phyloP scores from a whole-genome alignment of 2,797 vertebrate species.

The Ficedula albicollis region DNA sequence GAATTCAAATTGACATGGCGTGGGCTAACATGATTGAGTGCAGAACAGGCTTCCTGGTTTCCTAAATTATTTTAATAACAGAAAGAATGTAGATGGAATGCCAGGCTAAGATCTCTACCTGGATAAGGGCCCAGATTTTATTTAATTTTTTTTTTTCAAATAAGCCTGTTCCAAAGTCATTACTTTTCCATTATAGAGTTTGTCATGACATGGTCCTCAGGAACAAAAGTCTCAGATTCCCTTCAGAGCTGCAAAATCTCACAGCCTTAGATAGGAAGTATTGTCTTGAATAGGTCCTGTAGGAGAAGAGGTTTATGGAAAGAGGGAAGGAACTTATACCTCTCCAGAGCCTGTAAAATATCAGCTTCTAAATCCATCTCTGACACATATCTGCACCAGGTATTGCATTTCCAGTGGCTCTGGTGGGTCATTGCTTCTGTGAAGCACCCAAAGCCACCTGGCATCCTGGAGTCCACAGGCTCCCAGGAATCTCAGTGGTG shows the following conservation, averaged over 20 bases:
- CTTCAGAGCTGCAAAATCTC: background rate
- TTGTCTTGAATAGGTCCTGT: background rate
- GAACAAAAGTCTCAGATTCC: background rate
- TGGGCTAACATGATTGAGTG: constrained; percentile 67
- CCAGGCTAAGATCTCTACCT: constrained; percentile 73
- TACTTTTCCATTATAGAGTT: constrained; percentile 33
- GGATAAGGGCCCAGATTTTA: constrained; percentile 69
- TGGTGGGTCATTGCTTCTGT: background rate
- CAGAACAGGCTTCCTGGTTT: constrained; percentile 60
- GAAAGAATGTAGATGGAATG: constrained; percentile 76
- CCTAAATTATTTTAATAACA: constrained; percentile 77
- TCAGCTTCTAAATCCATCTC: background rate
- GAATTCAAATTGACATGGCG: constrained; percentile 68
- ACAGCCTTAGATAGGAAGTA: background rate
- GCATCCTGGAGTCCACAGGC: accelerated
- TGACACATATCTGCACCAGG: background rate
- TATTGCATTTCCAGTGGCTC: background rate
- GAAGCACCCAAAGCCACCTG: background rate
- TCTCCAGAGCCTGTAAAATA: background rate
- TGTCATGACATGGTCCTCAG: background rate
- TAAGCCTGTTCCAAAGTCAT: constrained; percentile 28
- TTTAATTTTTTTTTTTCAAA: constrained; percentile 8
- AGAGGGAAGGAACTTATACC: background rate
- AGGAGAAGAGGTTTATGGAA: background rate
- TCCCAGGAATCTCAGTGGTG: background rate